Evolutionary conservation across 2,888 invertebrate genomes (phyloP).

Genomic region (Zootermopsis nevadensis): DNA sequence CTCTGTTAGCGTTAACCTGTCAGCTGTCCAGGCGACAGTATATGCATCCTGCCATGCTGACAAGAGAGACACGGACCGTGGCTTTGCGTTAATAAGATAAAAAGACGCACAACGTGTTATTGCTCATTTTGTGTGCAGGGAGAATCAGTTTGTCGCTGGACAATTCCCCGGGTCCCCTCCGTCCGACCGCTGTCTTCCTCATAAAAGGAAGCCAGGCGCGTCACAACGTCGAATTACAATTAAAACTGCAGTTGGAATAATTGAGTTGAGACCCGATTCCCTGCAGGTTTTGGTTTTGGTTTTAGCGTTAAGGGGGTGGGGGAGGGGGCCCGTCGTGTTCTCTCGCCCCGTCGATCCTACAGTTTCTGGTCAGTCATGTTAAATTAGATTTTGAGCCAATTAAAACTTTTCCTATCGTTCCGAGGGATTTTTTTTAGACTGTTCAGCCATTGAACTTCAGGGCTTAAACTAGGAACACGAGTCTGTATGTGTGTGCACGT

Average conservation of each 20-base stretch:
- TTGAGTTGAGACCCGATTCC: conserved; percentile 48
- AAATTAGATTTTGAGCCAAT: conserved; percentile 53
- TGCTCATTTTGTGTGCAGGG: not conserved
- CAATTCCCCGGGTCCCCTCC: not conserved
- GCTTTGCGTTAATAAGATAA: too few relatives aligned
- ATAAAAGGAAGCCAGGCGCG: conserved; percentile 20
- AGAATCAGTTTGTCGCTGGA: not conserved
- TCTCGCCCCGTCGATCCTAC: conserved; percentile 25
- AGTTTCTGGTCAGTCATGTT: conserved; percentile 53
- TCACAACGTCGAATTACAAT: conserved; percentile 50
- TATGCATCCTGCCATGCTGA: too few relatives aligned
- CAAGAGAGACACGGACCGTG: too few relatives aligned
- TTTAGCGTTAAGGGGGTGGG: not conserved
- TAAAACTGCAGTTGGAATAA: conserved; percentile 52
- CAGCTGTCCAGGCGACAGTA: too few relatives aligned
- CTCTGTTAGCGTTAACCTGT: too few relatives aligned
- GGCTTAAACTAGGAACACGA: conserved; percentile 20
- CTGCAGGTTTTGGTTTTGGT: conserved; percentile 38
- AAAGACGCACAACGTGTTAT: too few relatives aligned
- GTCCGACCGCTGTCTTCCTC: not conserved
- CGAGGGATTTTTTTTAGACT: conserved; percentile 35
- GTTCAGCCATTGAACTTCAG: conserved; percentile 34
- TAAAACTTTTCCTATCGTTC: conserved; percentile 52
- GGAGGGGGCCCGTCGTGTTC: conserved; percentile 13
- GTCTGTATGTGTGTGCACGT: not conserved